phyloP scores from a whole-genome alignment of 2,113 vertebrate genomes.

The Eulemur macaco region DNA sequence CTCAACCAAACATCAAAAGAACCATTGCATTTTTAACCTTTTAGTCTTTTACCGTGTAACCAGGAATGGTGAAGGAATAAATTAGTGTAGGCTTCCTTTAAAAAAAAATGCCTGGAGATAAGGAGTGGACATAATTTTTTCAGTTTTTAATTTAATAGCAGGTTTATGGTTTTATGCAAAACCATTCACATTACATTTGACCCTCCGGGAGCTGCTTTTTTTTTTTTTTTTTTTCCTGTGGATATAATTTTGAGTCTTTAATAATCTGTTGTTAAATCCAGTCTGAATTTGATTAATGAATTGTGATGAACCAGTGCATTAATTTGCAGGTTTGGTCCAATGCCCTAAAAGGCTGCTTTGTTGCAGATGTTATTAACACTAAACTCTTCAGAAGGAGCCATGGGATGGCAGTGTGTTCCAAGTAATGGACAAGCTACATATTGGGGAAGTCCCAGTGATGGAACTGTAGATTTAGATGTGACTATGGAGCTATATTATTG shows the following conservation, averaged over 20 bases:
- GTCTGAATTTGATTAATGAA: constrained; percentile 88
- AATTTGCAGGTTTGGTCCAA: constrained; percentile 86
- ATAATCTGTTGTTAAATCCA: constrained; percentile 89
- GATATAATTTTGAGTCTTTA: constrained; percentile 88
- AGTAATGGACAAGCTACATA: constrained; percentile 39
- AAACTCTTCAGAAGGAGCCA: constrained; percentile 76
- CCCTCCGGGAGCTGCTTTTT: constrained; percentile 84
- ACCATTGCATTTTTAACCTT: constrained; percentile 83
- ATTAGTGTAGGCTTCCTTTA: constrained; percentile 80
- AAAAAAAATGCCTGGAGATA: constrained; percentile 82
- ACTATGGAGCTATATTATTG: not conserved
- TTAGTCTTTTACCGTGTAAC: constrained; percentile 81
- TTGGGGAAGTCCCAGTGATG: not conserved
- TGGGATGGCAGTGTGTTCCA: constrained; percentile 72
- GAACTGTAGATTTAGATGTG: not conserved
- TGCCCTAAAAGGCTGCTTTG: constrained; percentile 85
- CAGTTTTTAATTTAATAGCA: constrained; percentile 89
- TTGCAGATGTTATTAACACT: constrained; percentile 83
- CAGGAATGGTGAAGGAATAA: constrained; percentile 83
- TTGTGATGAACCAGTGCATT: constrained; percentile 87
- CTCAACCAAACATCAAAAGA: constrained; percentile 86
- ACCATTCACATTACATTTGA: constrained; percentile 85
- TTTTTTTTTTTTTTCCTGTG: constrained; percentile 35
- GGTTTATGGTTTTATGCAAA: constrained; percentile 89
- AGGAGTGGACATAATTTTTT: constrained; percentile 84